Evolutionary conservation across 2,113 vertebrate genomes (phyloP), one percentile per base, ranked within the genome.

Genomic region (Rostratula benghalensis): DNA sequence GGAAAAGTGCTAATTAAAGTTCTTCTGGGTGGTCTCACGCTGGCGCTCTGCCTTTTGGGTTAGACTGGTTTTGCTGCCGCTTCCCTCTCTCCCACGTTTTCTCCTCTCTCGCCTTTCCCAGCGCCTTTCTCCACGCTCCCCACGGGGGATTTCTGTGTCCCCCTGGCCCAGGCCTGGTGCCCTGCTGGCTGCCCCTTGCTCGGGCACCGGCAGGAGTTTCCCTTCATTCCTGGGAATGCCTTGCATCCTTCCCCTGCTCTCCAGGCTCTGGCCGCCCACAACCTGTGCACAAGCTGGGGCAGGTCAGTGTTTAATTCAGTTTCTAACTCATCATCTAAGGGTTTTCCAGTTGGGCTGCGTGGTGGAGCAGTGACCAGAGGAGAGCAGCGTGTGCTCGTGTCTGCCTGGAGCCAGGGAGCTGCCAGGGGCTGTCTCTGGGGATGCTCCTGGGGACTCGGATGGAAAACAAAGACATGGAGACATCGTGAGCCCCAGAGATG

Each of bases 1-100:
- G 79, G 46, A 81, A 86, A 93, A 90, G 51, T 18, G 59, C 87
- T 94, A 97, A 97, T 96, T 96, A 97, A 84, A 74, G 1, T 0
- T 59, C 3, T 78, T 63, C 94, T 95, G 96, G 94, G 95, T 95
- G 96, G 96, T 96, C 95, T 83, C 56, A 9, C 74, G 74, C 67
- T 75, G 90, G 88, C 7, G 0, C 61, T 68, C 59, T 83, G 88
- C 94, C 83, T 73, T 71, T 68, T 75, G 57, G 30, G 79, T 69
- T 76, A 89, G 85, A 76, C 90, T 56, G 82, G 85, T 94, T 96
- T 95, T 64, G 57, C 82, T 80, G 78, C 75, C 0, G 0, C 79
- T 93, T 93, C 77, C 77, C 15, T 85, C 90, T 91, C 87, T 94
- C 95, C 89, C 90, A 91, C 30, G 7, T 87, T 65, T 77, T 67